Evolutionary conservation across 2,797 vertebrate genomes (phyloP), one percentile per base, ranked within the genome.

Genomic region (Hapalemur alaotrensis): DNA sequence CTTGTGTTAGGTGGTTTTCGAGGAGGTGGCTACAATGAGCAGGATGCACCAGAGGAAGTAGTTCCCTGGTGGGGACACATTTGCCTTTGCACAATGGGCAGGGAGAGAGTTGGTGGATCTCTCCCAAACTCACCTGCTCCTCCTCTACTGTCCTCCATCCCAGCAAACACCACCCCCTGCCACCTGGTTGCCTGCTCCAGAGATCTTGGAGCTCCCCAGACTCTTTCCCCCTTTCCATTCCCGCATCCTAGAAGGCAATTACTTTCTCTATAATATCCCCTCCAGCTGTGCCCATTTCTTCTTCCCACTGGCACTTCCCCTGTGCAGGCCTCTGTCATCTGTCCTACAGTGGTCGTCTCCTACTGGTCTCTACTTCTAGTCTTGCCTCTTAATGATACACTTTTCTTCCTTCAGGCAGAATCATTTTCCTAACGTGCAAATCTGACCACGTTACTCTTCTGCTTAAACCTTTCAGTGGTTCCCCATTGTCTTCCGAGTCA

Each of bases 221-320:
- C 20, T 5, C 18, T 30, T 48, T 48, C 2, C 3, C 5, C 3
- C 0, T 9, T 3, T 10, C 32, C 11, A 3, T 2, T 52, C 18
- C 22, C 20, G 0, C 1, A 2, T 25, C 30, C 2, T 1, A 32
- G 38, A 28, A 17, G 78, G 48, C 18, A 7, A 0, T 28, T 38
- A 14, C 8, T 52, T 35, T 75, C 35, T 72, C 35, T 89, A 59
- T 23, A 23, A 5, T 22, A 0, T 46, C 57, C 79, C 50, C 20
- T 32, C 15, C 80, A 48, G 54, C 2, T 6, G 17, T 46, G 54
- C 5, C 65, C 4, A 5, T 94, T 59, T 92, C 41, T 38, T 63
- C 35, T 75, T 69, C 48, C 41, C 32, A 13, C 2, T 2, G 17
- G 57, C 14, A 22, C 3, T 2, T 38, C n/a, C 46, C 54, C 72